Evolutionary conservation across 2,888 invertebrate species (phyloP).

Genomic region (Pollenia griseotomentosa): DNA sequence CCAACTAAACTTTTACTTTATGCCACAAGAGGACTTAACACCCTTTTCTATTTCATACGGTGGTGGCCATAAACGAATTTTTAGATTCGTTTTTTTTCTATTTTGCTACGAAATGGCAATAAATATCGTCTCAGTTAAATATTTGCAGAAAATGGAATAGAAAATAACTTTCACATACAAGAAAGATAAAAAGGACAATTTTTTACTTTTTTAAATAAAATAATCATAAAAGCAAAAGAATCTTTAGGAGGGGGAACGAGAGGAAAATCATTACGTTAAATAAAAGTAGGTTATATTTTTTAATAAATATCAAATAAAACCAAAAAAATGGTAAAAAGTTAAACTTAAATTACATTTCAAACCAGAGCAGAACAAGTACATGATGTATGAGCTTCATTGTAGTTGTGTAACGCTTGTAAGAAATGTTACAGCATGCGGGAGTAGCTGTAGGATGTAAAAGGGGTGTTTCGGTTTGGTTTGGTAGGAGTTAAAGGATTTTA

Average conservation of each 20-base stretch:
- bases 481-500: constrained; percentile 64
- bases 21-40: constrained; percentile 63
- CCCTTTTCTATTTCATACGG: constrained; percentile 34
- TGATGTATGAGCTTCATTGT: constrained; percentile 32
- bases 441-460: neutral
- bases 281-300: constrained; percentile 71
- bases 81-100: constrained; percentile 10
- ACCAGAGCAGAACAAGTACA: neutral
- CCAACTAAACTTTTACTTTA: constrained; percentile 43
- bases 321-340: constrained; percentile 12
- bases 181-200: constrained; percentile 37
- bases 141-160: constrained; percentile 27
- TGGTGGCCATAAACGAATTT: constrained; percentile 65
- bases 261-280: constrained; percentile 63
- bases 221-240: constrained; percentile 40
- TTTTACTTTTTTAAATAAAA: constrained; percentile 55
- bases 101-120: constrained; percentile 33
- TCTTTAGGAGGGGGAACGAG: neutral
- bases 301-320: constrained; percentile 51
- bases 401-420: constrained; percentile 33
- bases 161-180: constrained; percentile 17
- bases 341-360: constrained; percentile 57
- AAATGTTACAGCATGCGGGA: constrained; percentile 13
- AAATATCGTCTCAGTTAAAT: constrained; percentile 61
- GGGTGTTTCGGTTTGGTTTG: constrained; percentile 43